Percentiles rank a stretch among this genome's conserved stretches.
Evolutionary conservation across 1,140 invertebrate species (phyloP).

Genomic region (Notospermus geniculatus): DNA sequence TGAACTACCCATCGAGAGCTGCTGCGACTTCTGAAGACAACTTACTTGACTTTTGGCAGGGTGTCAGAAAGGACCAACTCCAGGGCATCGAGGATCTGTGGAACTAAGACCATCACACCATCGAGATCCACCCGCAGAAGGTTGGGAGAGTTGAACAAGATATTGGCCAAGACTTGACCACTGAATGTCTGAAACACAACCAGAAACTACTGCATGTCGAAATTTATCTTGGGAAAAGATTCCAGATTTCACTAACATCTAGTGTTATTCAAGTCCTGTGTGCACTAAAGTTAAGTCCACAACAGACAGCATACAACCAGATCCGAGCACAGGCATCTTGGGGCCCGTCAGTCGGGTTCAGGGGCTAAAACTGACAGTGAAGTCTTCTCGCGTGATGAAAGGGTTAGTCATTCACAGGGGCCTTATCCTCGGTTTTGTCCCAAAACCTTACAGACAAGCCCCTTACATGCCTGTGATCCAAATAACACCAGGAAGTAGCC

Average conservation of each 20-base stretch:
- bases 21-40: constrained; percentile 13
- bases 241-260: neutral
- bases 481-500: too few relatives aligned
- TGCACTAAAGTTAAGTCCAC: constrained; percentile 13
- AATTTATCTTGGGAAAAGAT: constrained; percentile 5
- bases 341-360: too few relatives aligned
- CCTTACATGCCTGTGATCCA: too few relatives aligned
- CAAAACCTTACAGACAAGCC: too few relatives aligned
- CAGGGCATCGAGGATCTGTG: constrained; percentile 82
- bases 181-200: constrained; percentile 40
- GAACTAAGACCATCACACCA: constrained; percentile 87
- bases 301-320: constrained; percentile 14
- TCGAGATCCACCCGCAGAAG: constrained; percentile 84
- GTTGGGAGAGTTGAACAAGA: constrained; percentile 72
- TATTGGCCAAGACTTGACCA: constrained; percentile 68
- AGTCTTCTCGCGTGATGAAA: too few relatives aligned
- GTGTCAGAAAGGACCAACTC: constrained; percentile 81
- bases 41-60: constrained; percentile 42
- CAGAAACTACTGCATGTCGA: neutral
- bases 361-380: too few relatives aligned
- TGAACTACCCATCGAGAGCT: too few relatives aligned
- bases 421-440: too few relatives aligned
- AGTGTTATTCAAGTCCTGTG: constrained; percentile 9
- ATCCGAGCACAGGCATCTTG: neutral
- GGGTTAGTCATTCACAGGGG: too few relatives aligned